Base-by-base conservation (phyloP, 2,113 vertebrate genomes). In the Platysternon megacephalum region DNA sequence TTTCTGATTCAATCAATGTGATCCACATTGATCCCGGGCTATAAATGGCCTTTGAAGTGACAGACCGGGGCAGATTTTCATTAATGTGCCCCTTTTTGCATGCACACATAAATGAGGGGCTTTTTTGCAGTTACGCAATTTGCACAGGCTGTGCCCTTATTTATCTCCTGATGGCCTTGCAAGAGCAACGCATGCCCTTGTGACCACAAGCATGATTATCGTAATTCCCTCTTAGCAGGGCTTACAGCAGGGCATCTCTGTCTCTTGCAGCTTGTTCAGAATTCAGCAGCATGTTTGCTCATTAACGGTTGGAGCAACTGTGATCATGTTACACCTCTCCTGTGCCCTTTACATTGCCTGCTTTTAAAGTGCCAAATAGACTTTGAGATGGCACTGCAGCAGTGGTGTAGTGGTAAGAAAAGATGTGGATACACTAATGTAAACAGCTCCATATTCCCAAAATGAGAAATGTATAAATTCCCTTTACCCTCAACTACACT, bases 91-190 rank as follows among this genome's bases (percentile, higher is more conserved):
- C 24, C 24, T 78, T 78, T 46, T 78, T 78, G 42, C 26, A 46
- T 46, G 42, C 13, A 46, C 42, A 44, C 39, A 44, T 13, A 11
- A 76, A 46, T 46, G 42, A 76, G 24, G 42, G 26, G 12, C 2
- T 44, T 19, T 46, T 46, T 78, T 28, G 44, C 89, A 96, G 91
- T 93, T 94, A 82, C 76, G 93, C 84, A 96, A 87, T 94, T 84
- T 96, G 96, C 93, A 44, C 68, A 91, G 85, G 46, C 86, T 95
- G 56, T 86, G 96, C 94, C 89, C 91, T 94, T 90, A 93, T 93
- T 95, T 94, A 93, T 96, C 89, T 94, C 94, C 87, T 80, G 95
- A 94, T 97, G 96, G 93, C 94, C 96, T 94, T 97, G 95, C 94
- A 96, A 94, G 94, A 95, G 91, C 78, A 96, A 91, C 76, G 91